phyloP scores from a whole-genome alignment of 2,113 vertebrate species.

The Glareola pratincola region DNA sequence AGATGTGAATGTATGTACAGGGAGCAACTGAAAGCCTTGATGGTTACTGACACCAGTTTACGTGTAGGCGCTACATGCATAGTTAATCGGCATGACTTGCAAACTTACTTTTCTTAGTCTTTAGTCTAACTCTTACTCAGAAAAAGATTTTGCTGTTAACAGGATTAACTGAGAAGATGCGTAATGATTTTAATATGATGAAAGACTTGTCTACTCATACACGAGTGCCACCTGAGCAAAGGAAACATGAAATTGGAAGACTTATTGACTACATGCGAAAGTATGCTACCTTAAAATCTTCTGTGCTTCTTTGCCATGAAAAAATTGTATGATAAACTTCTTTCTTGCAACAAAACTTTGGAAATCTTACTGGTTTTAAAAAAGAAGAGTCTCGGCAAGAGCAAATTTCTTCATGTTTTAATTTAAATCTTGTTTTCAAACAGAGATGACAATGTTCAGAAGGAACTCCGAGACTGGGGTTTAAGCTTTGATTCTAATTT shows the following conservation, averaged over 20 bases:
- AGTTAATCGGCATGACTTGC: not conserved
- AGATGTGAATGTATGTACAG: not conserved
- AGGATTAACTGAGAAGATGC: constrained; percentile 94
- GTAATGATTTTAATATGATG: constrained; percentile 88
- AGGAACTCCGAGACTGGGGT: constrained; percentile 87
- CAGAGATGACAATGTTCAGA: constrained; percentile 83
- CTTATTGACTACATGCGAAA: constrained; percentile 80
- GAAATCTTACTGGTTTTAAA: not conserved
- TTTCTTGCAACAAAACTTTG: not conserved
- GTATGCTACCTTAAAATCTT: constrained; percentile 55
- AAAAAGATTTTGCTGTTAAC: not conserved
- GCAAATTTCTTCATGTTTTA: not conserved
- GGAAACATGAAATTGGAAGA: constrained; percentile 79
- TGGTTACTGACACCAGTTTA: not conserved
- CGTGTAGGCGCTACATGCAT: rapidly evolving
- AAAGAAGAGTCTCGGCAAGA: not conserved
- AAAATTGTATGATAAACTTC: rapidly evolving
- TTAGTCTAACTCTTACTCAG: not conserved
- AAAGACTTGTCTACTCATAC: constrained; percentile 87
- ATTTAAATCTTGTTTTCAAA: constrained; percentile 6
- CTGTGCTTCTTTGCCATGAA: rapidly evolving
- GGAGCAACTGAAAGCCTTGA: not conserved
- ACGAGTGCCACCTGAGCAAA: constrained; percentile 82
- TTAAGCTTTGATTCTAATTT: constrained; percentile 86
- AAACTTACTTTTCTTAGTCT: not conserved